Evolutionary conservation across 2,113 vertebrate genomes (phyloP), one percentile per base, ranked within the genome.

Genomic region (Brachypodius melanocephalos): DNA sequence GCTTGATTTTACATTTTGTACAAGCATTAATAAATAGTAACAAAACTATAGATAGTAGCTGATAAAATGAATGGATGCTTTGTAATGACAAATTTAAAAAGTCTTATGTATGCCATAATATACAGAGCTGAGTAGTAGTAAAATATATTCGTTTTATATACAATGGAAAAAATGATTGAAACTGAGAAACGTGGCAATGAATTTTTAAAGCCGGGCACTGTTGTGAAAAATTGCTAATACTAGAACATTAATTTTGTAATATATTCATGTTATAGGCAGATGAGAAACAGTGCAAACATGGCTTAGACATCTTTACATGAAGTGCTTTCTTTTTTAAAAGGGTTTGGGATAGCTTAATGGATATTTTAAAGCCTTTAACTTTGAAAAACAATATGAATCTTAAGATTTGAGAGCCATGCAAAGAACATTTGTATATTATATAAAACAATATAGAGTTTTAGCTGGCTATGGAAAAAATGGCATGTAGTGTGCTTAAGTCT

Each of bases 271-370:
- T 89, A 61, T 90, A 91, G 85, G 83, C 45, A 93, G 74, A 96
- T 95, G 93, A 92, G 95, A 97, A 93, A 52, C 69, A 96, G 94
- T 89, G n/a, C 54, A 93, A 92, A 76, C 68, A 51, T 94, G 68
- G 36, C 31, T 31, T 83, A 59, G 79, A 49, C 66, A 94, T 97
- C 34, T 89, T 46, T 89, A 83, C 83, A 91, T 96, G 88, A 94
- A 93, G 84, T 61, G 91, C 42, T 97, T 92, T 90, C 97, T 88
- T 72, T 97, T 89, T 89, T 59, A 82, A 88, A 84, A 94, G 71
- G 40, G 69, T 95, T 85, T 96, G 68, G 87, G 73, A 72, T 21
- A 66, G 24, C 86, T 85, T 79, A 78, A 96, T 95, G 83, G 67
- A 86, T 92, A 79, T 94, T 85, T 95, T 84, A 90, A 95, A 88